These are phyloP conservation scores for Condylura cristata DNA, from an alignment of 2,113 vertebrate species.

Conservation along the genomic window DNA sequence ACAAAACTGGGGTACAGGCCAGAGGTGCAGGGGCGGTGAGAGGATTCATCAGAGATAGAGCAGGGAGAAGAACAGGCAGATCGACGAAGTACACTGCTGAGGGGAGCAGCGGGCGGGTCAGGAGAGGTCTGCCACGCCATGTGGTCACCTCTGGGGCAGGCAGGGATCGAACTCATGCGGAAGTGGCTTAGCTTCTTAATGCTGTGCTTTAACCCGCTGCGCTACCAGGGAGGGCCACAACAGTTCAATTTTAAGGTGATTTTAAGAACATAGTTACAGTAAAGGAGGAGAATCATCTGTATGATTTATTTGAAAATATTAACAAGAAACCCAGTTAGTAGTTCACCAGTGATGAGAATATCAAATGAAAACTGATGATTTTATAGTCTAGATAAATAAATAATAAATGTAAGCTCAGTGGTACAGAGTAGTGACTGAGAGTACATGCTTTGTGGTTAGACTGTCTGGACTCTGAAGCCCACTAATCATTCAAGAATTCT, in stretches of 20 bases:
- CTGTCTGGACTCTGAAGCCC: background rate
- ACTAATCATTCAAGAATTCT: background rate
- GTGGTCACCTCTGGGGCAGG: too few species aligned
- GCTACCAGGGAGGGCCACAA: too few species aligned
- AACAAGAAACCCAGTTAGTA: constrained; percentile 44
- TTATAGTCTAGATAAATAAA: constrained; percentile 24
- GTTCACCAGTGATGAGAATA: background rate
- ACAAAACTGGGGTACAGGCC: too few species aligned
- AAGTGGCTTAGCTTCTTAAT: too few species aligned
- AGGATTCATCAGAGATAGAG: too few species aligned
- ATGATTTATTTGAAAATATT: background rate
- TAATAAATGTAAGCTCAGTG: constrained; percentile 24
- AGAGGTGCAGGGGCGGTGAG: too few species aligned
- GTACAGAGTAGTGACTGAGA: background rate
- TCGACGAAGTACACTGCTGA: too few species aligned
- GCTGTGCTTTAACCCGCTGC: too few species aligned
- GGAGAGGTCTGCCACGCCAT: too few species aligned
- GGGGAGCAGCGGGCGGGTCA: too few species aligned
- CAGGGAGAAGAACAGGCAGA: too few species aligned
- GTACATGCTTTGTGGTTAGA: background rate
- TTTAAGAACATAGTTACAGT: background rate
- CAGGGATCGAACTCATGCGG: too few species aligned
- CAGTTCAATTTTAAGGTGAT: background rate
- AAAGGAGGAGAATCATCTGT: background rate
- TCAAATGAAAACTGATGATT: background rate